A percentile compares a stretch with the other conserved stretches of the same genome.
Evolutionary conservation across 1,140 invertebrate species (phyloP).

Genomic region (Magallana ariakensis): DNA sequence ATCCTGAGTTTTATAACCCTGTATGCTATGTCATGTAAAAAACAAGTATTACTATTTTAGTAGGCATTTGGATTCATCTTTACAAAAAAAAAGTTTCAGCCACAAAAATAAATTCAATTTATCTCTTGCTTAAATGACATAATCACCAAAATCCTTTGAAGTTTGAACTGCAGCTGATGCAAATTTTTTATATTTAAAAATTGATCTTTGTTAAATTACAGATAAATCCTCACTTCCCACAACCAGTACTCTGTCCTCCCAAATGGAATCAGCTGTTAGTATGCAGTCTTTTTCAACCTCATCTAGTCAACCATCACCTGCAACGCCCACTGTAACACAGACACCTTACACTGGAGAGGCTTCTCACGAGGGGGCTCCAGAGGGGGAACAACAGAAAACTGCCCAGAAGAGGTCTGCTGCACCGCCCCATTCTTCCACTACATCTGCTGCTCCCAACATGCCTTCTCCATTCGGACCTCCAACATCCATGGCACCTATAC

Average conservation of each 20-base stretch:
- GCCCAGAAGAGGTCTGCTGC: background rate
- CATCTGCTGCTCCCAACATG: conserved; percentile 20
- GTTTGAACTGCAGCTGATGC: too few species aligned
- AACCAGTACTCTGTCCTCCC: conserved; percentile 7
- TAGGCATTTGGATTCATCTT: too few species aligned
- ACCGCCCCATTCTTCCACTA: conserved; percentile 19
- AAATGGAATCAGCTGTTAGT: background rate
- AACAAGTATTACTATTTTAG: too few species aligned
- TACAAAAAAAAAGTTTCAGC: too few species aligned
- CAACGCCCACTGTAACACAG: conserved; percentile 24
- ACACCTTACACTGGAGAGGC: conserved; percentile 23
- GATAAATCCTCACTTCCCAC: conserved; percentile 14
- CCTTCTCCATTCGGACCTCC: background rate
- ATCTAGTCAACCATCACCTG: conserved; percentile 38
- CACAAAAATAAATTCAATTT: too few species aligned
- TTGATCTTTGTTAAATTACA: background rate
- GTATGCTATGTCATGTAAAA: too few species aligned
- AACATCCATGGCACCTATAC: conserved; percentile 27
- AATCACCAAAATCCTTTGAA: too few species aligned
- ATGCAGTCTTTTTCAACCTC: conserved; percentile 7
- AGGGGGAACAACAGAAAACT: conserved; percentile 22
- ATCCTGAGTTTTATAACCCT: too few species aligned
- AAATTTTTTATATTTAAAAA: too few species aligned
- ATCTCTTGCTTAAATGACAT: too few species aligned
- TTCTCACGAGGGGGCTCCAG: background rate